Evolutionary conservation across 2,797 vertebrate species (phyloP).

Genomic region (Scarus forsteni): DNA sequence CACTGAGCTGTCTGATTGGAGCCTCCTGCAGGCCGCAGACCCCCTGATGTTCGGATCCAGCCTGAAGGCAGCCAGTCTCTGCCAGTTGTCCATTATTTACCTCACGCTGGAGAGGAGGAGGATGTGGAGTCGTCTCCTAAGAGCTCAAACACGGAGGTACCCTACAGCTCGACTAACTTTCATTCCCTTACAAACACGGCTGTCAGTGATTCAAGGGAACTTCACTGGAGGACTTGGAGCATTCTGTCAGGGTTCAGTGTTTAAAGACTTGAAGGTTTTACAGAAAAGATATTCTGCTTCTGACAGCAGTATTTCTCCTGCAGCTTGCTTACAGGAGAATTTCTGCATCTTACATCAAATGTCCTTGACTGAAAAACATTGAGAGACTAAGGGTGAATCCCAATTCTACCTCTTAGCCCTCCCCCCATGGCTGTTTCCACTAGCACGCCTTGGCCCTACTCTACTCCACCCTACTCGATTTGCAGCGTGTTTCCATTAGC

Average conservation of each 20-base stretch:
- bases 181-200: background rate
- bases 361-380: background rate
- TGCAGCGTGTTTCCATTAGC: no score
- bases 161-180: background rate
- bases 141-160: background rate
- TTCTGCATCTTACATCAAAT: background rate
- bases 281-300: background rate
- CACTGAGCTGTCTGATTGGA: slow-evolving; percentile 28
- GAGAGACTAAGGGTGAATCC: no score
- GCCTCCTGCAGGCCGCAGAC: slow-evolving; percentile 25
- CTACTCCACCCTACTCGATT: no score
- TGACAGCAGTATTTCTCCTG: background rate
- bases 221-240: background rate
- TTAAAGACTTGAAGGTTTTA: background rate
- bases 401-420: no score
- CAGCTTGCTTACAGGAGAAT: background rate
- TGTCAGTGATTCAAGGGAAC: background rate
- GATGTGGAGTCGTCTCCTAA: background rate
- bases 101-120: background rate
- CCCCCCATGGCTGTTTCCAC: no score
- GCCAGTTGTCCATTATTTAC: slow-evolving; percentile 3
- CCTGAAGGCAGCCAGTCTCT: slow-evolving; percentile 37
- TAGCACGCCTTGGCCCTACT: no score
- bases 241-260: background rate
- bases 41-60: slow-evolving; percentile 39